Evolutionary conservation across 2,797 vertebrate genomes (phyloP).

Genomic region (Danio choprae): DNA sequence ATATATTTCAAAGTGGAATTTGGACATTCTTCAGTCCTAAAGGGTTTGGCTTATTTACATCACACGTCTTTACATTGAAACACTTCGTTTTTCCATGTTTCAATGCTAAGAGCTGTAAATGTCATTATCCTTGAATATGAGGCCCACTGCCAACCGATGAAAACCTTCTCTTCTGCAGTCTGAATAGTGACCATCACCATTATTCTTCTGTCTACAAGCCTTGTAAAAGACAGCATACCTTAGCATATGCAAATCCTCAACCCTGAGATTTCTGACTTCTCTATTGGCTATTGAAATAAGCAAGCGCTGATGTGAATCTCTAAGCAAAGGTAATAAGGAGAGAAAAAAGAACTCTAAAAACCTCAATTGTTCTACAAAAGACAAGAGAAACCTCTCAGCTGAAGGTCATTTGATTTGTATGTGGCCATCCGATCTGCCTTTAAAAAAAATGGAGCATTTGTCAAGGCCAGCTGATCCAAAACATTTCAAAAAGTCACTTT

Average conservation of each 20-base stretch:
- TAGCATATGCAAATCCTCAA: constrained; percentile 41
- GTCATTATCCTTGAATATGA: constrained; percentile 34
- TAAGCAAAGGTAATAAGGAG: constrained; percentile 71
- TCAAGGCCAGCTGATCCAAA: constrained; percentile 80
- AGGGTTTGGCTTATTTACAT: background rate
- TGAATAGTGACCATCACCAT: constrained; percentile 51
- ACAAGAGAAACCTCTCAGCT: constrained; percentile 49
- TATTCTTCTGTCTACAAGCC: constrained; percentile 30
- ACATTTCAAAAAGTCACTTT: constrained; percentile 93
- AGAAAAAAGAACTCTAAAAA: constrained; percentile 66
- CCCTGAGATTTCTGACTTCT: constrained; percentile 59
- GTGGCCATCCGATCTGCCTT: constrained; percentile 71
- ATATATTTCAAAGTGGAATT: background rate
- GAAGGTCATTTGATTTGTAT: constrained; percentile 70
- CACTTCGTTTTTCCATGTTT: constrained; percentile 41
- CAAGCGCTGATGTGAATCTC: background rate
- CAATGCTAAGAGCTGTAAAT: constrained; percentile 43
- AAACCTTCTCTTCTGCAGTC: constrained; percentile 39
- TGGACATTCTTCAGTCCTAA: background rate
- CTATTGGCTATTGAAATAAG: constrained; percentile 72
- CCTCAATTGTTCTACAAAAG: constrained; percentile 62
- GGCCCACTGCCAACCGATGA: constrained; percentile 42
- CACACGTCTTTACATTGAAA: constrained; percentile 18
- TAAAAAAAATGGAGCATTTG: constrained; percentile 63
- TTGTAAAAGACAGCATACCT: constrained; percentile 36